Conservation (phyloP, 2,888 invertebrate genomes). For the Philopedon plagiatum region DNA sequence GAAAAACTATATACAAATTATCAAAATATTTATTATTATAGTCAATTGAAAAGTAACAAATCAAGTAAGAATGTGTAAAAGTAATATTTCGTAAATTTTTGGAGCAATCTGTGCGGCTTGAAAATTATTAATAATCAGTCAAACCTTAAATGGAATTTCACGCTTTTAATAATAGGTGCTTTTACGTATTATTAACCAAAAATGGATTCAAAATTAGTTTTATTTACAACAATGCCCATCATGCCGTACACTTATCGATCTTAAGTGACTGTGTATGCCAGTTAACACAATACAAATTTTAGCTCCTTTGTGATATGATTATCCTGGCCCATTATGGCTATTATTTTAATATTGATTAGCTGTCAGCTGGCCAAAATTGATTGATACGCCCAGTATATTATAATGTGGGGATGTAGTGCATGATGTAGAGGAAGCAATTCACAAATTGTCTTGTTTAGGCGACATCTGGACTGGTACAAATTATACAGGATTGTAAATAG, state of each 20-base stretch:
- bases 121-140: not conserved
- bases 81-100: too few species aligned
- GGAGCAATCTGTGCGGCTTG: not conserved
- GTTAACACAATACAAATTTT: slow-evolving; percentile 47
- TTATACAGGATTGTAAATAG: slow-evolving; percentile 13
- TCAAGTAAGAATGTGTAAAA: too few species aligned
- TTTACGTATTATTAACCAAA: slow-evolving; percentile 5
- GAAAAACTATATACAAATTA: too few species aligned
- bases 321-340: slow-evolving; percentile 46
- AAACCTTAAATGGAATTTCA: slow-evolving; percentile 1
- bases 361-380: slow-evolving; percentile 44
- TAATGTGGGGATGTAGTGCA: slow-evolving; percentile 43
- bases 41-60: too few species aligned
- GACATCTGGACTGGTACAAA: slow-evolving; percentile 39
- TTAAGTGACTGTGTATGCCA: slow-evolving; percentile 44
- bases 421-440: slow-evolving; percentile 46
- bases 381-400: slow-evolving; percentile 49
- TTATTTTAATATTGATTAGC: slow-evolving; percentile 51
- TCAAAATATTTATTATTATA: too few species aligned
- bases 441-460: slow-evolving; percentile 44
- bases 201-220: slow-evolving; percentile 27
- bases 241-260: slow-evolving; percentile 44
- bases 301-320: slow-evolving; percentile 47
- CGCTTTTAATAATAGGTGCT: not conserved
- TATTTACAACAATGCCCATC: slow-evolving; percentile 33